phyloP scores from a whole-genome alignment of 2,113 vertebrate species.

The Symphodus melops region DNA sequence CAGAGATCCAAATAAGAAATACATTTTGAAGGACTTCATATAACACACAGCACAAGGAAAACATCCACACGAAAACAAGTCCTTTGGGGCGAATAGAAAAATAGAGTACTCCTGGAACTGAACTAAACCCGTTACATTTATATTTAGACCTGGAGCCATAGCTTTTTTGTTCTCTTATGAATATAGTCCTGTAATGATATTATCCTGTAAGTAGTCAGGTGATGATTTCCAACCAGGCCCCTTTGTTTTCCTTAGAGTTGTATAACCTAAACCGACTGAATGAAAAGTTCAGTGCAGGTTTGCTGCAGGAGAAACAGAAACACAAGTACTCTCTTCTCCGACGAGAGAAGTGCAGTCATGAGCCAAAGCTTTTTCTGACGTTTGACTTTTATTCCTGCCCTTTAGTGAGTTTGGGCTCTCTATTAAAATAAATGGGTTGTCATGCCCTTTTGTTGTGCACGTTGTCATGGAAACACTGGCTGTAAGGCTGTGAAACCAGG shows the following conservation, averaged over 20 bases:
- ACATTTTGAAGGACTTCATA: not conserved
- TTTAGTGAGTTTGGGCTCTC: slow-evolving; percentile 26
- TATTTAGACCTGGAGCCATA: not conserved
- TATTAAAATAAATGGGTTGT: slow-evolving; percentile 29
- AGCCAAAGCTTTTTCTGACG: slow-evolving; percentile 13
- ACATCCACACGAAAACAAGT: not conserved
- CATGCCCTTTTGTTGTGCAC: slow-evolving; percentile 27
- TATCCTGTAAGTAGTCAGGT: not conserved
- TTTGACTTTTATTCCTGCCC: slow-evolving; percentile 14
- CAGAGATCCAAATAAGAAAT: not conserved
- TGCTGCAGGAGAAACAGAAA: not conserved
- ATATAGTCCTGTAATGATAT: not conserved
- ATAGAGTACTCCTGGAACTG: not conserved
- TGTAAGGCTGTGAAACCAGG: slow-evolving; percentile 11
- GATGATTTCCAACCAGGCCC: not conserved
- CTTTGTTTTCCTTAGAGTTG: not conserved
- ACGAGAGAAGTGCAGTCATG: not conserved
- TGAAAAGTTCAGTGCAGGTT: not conserved
- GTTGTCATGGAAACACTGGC: slow-evolving; percentile 54
- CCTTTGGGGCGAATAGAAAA: not conserved
- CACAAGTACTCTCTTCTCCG: not conserved
- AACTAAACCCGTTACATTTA: not conserved
- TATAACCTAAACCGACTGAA: not conserved
- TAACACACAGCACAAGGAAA: not conserved
- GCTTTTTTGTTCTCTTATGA: not conserved